A percentile compares a stretch with the other conserved stretches of the same genome.
These are phyloP conservation scores for Andrena flavipes DNA, from an alignment of 2,888 invertebrate species.

Conservation along the genomic window DNA sequence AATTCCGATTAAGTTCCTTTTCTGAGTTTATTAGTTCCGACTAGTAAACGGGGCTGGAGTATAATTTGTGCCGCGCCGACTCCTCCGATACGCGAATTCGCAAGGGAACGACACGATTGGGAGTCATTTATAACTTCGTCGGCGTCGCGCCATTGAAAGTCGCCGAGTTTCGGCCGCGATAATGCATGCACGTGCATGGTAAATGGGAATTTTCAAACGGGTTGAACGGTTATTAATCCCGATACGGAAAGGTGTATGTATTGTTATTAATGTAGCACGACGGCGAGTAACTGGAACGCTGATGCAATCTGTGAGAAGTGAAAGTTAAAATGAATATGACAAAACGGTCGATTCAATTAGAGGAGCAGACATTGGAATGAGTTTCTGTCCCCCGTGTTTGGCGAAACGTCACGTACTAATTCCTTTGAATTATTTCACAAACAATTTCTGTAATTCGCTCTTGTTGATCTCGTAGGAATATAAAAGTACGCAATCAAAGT, in stretches of 20 bases:
- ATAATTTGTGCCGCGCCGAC: slow-evolving; percentile 45
- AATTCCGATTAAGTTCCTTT: slow-evolving; percentile 32
- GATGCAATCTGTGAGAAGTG: slow-evolving; percentile 13
- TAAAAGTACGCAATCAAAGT: too few relatives aligned
- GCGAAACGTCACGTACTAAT: too few relatives aligned
- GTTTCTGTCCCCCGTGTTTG: too few relatives aligned
- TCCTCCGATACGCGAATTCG: slow-evolving; percentile 38
- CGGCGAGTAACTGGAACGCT: not conserved
- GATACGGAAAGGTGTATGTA: slow-evolving; percentile 2
- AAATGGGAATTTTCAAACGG: slow-evolving; percentile 28
- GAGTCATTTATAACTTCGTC: slow-evolving; percentile 41
- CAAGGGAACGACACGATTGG: slow-evolving; percentile 41
- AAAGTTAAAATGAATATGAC: too few relatives aligned
- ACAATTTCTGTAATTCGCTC: too few relatives aligned
- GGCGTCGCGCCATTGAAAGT: slow-evolving; percentile 51
- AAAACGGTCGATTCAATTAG: too few relatives aligned
- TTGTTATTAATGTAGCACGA: slow-evolving; percentile 29
- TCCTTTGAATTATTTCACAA: too few relatives aligned
- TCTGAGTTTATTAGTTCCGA: too few relatives aligned
- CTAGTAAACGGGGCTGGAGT: slow-evolving; percentile 37
- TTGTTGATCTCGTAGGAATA: too few relatives aligned
- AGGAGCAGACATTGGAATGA: too few relatives aligned
- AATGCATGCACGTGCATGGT: slow-evolving; percentile 32
- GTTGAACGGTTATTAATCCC: slow-evolving; percentile 12
- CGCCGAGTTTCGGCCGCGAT: slow-evolving; percentile 36